Percentiles rank a stretch among this genome's conserved stretches.
Evolutionary conservation across 2,113 vertebrate species (phyloP).

Genomic region (Nycticorax nycticorax): DNA sequence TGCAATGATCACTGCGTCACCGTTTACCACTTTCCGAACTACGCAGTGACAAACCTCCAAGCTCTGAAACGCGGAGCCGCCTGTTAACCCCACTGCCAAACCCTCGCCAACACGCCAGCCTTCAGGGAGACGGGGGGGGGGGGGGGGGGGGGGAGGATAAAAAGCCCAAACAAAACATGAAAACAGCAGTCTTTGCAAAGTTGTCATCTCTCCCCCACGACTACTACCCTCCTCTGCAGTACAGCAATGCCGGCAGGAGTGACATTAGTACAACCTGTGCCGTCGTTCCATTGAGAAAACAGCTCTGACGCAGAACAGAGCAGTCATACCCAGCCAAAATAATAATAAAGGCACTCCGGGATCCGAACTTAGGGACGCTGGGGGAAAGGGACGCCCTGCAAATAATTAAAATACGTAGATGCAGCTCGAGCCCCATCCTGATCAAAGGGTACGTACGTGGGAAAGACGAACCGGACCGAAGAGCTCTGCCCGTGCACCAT

Average conservation of each 20-base stretch:
- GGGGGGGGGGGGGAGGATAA: neutral
- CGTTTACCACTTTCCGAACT: conserved; percentile 79
- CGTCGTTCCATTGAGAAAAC: conserved; percentile 68
- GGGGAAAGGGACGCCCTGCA: conserved; percentile 62
- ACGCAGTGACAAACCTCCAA: conserved; percentile 80
- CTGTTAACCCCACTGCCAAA: conserved; percentile 39
- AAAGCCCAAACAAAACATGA: neutral
- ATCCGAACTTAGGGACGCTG: neutral
- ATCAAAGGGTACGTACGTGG: conserved; percentile 74
- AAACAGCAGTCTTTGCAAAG: conserved; percentile 62
- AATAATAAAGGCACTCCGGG: neutral
- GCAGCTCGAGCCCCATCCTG: conserved; percentile 63
- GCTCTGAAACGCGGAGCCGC: neutral
- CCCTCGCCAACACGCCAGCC: conserved; percentile 32
- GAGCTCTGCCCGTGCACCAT: conserved; percentile 68
- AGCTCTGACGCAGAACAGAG: conserved; percentile 73
- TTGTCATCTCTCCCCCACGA: conserved; percentile 56
- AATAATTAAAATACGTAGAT: neutral
- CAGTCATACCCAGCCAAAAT: conserved; percentile 46
- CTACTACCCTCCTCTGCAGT: conserved; percentile 62
- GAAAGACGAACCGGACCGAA: conserved; percentile 60
- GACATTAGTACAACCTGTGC: conserved; percentile 71
- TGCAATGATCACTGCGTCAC: conserved; percentile 88
- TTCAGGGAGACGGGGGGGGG: neutral
- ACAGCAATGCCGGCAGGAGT: conserved; percentile 60